These are phyloP conservation scores for Malurus elegans DNA, from an alignment of 2,113 vertebrate species.

Conservation along the genomic window DNA sequence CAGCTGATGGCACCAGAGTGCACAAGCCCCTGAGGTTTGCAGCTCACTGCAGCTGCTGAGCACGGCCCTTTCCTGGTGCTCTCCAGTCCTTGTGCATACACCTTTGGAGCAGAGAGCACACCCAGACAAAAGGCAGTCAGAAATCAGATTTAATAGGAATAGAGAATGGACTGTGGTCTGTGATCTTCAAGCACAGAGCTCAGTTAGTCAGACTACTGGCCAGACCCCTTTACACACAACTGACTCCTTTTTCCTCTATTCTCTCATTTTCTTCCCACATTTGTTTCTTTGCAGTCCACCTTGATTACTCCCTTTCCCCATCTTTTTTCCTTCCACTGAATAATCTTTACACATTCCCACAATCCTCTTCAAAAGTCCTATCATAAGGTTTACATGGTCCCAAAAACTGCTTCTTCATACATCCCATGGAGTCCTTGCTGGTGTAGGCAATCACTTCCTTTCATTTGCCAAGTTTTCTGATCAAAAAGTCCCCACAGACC, in stretches of 20 bases:
- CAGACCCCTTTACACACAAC: not conserved
- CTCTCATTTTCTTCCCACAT: accelerated
- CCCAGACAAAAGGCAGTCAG: not conserved
- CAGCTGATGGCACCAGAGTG: not conserved
- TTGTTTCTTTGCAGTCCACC: not conserved
- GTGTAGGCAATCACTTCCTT: not conserved
- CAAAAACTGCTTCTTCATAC: not conserved
- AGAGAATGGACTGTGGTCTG: not conserved
- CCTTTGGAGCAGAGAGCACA: not conserved
- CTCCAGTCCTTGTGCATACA: not conserved
- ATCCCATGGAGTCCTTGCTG: not conserved
- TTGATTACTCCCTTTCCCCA: not conserved
- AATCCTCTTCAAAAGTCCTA: not conserved
- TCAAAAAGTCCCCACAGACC: not conserved
- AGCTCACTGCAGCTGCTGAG: not conserved
- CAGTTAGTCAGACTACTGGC: not conserved
- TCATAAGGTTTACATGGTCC: not conserved
- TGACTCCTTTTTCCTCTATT: not conserved
- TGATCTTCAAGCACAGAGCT: not conserved
- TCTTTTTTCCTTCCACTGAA: not conserved
- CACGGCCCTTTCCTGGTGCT: not conserved
- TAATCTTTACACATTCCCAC: not conserved
- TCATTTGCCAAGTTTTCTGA: not conserved
- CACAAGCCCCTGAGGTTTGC: not conserved
- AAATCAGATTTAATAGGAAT: not conserved